These are phyloP conservation scores for Meandrina meandrites DNA, from an alignment of 92 coral and sea anemone genomes.

Conservation along the genomic window DNA sequence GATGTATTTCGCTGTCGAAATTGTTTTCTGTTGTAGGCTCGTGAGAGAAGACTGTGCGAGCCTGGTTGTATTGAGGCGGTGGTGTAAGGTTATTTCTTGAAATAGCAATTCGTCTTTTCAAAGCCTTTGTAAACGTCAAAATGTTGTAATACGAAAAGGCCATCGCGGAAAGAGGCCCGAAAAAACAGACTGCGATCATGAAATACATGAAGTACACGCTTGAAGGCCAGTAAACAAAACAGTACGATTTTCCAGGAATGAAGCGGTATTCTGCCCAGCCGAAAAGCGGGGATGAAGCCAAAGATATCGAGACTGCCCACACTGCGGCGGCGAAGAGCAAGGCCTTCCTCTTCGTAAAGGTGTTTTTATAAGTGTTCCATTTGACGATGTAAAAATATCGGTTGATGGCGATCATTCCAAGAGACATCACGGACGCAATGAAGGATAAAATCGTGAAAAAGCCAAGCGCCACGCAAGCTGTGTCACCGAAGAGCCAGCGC, in stretches of 20 bases:
- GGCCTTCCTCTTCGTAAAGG: constrained; percentile 39
- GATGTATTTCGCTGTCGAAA: background rate
- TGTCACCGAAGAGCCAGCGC: constrained; percentile 60
- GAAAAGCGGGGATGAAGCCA: constrained; percentile 62
- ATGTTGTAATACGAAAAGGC: constrained; percentile 57
- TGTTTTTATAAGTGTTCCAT: constrained; percentile 54
- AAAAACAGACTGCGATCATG: constrained; percentile 66
- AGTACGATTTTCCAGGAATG: constrained; percentile 68
- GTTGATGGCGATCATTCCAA: constrained; percentile 68
- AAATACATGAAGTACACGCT: constrained; percentile 64
- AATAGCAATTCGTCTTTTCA: background rate
- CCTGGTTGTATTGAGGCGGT: background rate
- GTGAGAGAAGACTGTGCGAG: background rate
- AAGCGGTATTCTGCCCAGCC: constrained; percentile 73
- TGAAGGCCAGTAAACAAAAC: constrained; percentile 69
- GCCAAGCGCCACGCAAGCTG: constrained; percentile 52
- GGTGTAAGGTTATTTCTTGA: constrained; percentile 15
- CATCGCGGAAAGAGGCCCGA: constrained; percentile 66
- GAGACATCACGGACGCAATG: constrained; percentile 75
- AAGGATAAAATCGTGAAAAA: constrained; percentile 63
- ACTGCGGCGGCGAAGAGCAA: constrained; percentile 30
- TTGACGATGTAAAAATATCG: constrained; percentile 70
- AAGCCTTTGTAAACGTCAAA: constrained; percentile 25
- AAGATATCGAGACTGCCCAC: constrained; percentile 57
- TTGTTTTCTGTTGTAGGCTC: background rate